These are phyloP conservation scores for Cacatua alba DNA, from an alignment of 2,113 vertebrate species.

Conservation along the genomic window DNA sequence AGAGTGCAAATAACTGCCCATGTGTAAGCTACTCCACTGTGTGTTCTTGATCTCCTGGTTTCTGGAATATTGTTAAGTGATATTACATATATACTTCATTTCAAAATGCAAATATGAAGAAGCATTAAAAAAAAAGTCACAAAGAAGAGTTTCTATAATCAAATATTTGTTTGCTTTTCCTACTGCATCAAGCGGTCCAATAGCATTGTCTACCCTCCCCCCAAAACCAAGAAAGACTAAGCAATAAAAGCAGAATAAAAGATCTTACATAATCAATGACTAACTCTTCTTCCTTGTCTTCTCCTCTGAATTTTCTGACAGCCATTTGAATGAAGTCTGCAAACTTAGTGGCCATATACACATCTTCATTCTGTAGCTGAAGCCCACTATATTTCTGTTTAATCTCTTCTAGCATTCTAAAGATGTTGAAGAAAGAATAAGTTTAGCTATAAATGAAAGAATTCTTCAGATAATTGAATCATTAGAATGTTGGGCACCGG, in stretches of 20 bases:
- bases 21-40: background rate
- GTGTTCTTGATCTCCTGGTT: background rate
- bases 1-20: background rate
- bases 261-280: slow-evolving; percentile 78
- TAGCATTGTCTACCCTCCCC: background rate
- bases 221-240: background rate
- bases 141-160: background rate
- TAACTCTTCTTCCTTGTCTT: slow-evolving; percentile 75
- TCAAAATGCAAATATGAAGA: background rate
- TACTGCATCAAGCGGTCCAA: background rate
- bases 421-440: background rate
- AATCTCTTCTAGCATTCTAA: slow-evolving; percentile 84
- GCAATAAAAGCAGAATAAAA: background rate
- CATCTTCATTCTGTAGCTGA: slow-evolving; percentile 83
- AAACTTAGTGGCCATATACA: slow-evolving; percentile 84
- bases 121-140: background rate
- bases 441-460: background rate
- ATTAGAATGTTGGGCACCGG: background rate
- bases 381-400: slow-evolving; percentile 78
- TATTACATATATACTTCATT: background rate
- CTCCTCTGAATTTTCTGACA: slow-evolving; percentile 80
- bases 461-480: background rate
- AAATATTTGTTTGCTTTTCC: background rate
- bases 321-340: slow-evolving; percentile 81
- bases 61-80: background rate